Evolutionary conservation across 2,888 invertebrate species (phyloP).

Genomic region (Chrysolina americana): DNA sequence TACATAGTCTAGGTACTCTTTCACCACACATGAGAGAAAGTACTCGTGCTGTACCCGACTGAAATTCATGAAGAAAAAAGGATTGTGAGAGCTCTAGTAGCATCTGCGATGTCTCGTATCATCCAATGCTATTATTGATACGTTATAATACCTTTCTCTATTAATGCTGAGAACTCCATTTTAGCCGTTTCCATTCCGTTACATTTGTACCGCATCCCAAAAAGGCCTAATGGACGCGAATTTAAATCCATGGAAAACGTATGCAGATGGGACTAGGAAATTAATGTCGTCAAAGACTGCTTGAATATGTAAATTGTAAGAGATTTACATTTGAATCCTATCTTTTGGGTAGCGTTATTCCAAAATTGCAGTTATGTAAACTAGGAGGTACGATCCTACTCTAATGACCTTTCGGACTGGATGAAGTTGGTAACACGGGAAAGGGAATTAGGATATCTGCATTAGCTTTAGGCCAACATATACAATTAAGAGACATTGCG

Average conservation of each 20-base stretch:
- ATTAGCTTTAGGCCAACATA: neutral
- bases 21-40: too few species aligned
- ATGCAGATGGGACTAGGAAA: slow-evolving; percentile 26
- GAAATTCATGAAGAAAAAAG: too few species aligned
- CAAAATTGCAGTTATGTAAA: slow-evolving; percentile 21
- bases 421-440: neutral
- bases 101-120: too few species aligned
- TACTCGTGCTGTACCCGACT: too few species aligned
- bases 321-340: slow-evolving; percentile 19
- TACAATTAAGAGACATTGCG: neutral
- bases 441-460: neutral
- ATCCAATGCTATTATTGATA: neutral
- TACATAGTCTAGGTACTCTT: too few species aligned
- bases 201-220: neutral
- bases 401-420: slow-evolving; percentile 1
- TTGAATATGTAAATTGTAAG: slow-evolving; percentile 35
- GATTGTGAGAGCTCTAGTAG: too few species aligned
- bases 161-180: neutral
- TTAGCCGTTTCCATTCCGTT: neutral
- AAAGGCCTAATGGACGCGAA: slow-evolving; percentile 14
- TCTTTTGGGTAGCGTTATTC: neutral
- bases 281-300: slow-evolving; percentile 31
- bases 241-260: slow-evolving; percentile 19
- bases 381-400: neutral
- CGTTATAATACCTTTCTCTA: neutral